phyloP scores from a whole-genome alignment of 2,113 vertebrate species.

The Pachycephala philippinensis region DNA sequence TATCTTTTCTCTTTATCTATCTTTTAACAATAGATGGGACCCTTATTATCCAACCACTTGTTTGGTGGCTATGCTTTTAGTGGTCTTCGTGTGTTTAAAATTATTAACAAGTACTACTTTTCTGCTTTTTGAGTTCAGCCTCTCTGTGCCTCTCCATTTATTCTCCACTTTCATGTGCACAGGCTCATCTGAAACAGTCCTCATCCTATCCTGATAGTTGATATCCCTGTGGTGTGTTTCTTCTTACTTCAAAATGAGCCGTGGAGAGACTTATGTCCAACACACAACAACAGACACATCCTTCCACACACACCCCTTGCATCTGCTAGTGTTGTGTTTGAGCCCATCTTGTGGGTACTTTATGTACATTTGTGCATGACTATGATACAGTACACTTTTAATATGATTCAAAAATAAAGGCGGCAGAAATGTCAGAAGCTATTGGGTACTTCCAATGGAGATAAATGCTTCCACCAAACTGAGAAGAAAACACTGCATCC shows the following conservation, averaged over 20 bases:
- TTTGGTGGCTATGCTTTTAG: not conserved
- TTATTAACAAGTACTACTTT: not conserved
- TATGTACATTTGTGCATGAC: not conserved
- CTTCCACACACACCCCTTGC: not conserved
- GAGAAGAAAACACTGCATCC: not conserved
- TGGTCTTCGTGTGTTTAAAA: not conserved
- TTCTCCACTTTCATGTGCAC: not conserved
- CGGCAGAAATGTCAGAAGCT: not conserved
- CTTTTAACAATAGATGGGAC: not conserved
- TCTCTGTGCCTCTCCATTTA: not conserved
- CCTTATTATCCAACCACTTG: not conserved
- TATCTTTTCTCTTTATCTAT: not conserved
- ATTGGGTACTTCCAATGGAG: not conserved
- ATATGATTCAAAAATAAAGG: not conserved
- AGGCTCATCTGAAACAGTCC: not conserved
- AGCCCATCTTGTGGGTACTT: not conserved
- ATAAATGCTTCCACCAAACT: not conserved
- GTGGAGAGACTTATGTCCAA: not conserved
- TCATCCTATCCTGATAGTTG: not conserved
- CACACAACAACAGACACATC: not conserved
- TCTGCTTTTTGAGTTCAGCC: not conserved
- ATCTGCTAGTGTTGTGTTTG: not conserved
- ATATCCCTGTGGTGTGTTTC: not conserved
- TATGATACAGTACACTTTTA: not conserved
- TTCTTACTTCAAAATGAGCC: not conserved